phyloP scores from a whole-genome alignment of 2,797 vertebrate genomes.

The Pelobates cultripes region DNA sequence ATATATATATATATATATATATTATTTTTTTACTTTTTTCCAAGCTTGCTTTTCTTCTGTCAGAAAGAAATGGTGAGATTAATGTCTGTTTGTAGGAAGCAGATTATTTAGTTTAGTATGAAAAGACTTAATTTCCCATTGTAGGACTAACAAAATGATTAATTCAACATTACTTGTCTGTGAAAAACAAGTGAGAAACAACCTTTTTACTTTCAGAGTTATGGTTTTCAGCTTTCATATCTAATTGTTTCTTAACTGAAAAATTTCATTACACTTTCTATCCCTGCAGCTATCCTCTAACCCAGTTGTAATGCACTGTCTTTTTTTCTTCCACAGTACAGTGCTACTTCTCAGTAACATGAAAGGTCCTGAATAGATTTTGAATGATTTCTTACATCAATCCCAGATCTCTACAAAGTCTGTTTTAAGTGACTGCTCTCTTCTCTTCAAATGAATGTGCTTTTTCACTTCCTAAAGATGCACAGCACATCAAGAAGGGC shows the following conservation, averaged over 20 bases:
- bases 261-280: background rate
- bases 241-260: background rate
- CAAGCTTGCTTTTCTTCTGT: too few species aligned
- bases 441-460: conserved; percentile 2
- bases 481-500: background rate
- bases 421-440: background rate
- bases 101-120: too few species aligned
- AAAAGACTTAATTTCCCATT: too few species aligned
- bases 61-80: too few species aligned
- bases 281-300: background rate
- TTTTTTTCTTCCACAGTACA: background rate
- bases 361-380: conserved; percentile 8
- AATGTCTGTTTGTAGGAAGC: too few species aligned
- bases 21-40: too few species aligned
- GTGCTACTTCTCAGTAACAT: background rate
- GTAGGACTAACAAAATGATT: too few species aligned
- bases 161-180: too few species aligned
- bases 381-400: conserved; percentile 1
- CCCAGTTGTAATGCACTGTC: background rate
- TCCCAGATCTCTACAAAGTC: background rate
- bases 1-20: too few species aligned
- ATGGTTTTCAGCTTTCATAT: background rate
- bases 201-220: background rate
- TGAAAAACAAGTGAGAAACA: background rate
- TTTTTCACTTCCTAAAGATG: background rate